Evolutionary conservation across 1,140 invertebrate species (phyloP).

Genomic region (Ostrea edulis): DNA sequence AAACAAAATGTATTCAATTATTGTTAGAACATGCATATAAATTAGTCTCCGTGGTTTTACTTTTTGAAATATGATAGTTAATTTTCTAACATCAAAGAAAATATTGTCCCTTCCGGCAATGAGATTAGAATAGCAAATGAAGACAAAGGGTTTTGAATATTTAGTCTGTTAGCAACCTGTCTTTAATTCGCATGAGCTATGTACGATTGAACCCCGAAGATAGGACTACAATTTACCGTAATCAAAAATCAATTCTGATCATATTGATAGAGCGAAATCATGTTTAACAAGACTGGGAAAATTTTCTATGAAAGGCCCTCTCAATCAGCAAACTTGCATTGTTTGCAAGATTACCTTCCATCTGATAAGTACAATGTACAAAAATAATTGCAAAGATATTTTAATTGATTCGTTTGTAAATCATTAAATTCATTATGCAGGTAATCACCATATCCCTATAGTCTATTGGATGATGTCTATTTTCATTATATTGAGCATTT

Average conservation of each 20-base stretch:
- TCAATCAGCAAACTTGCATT: neutral
- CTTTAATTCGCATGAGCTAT: neutral
- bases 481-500: too few species aligned
- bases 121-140: slow-evolving; percentile 5
- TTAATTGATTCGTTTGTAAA: too few species aligned
- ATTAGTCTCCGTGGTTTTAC: neutral
- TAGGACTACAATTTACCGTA: slow-evolving; percentile 1
- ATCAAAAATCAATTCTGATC: slow-evolving; percentile 22
- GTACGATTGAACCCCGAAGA: slow-evolving; percentile 33
- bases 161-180: slow-evolving; percentile 7
- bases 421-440: too few species aligned
- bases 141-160: slow-evolving; percentile 4
- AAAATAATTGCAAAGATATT: too few species aligned
- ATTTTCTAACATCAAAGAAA: neutral
- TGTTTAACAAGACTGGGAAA: neutral
- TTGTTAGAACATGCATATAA: neutral
- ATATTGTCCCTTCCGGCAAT: neutral
- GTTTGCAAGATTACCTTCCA: neutral
- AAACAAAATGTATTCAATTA: slow-evolving; percentile 15
- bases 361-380: neutral
- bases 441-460: too few species aligned
- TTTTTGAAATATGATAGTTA: slow-evolving; percentile 22
- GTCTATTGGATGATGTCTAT: too few species aligned
- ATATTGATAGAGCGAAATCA: neutral
- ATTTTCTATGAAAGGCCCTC: neutral